Evolutionary conservation across 64 coral and sea anemone genomes (phyloP).

Genomic region (Porites lutea): DNA sequence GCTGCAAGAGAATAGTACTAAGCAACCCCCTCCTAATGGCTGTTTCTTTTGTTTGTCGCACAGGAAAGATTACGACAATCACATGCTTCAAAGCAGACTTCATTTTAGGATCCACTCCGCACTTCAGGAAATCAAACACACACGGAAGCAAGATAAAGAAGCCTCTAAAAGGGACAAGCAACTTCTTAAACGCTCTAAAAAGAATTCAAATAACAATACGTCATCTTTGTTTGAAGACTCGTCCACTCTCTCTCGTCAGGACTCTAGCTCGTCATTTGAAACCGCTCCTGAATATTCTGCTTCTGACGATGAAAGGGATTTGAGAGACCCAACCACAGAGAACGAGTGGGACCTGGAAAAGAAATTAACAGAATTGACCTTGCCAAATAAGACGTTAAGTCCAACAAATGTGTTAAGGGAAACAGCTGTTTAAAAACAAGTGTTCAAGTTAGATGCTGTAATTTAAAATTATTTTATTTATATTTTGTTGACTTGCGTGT

Average conservation of each 20-base stretch:
- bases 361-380: neutral
- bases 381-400: neutral
- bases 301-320: neutral
- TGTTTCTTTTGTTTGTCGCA: constrained; percentile 6
- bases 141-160: constrained; percentile 47
- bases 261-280: constrained; percentile 8
- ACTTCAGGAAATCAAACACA: constrained; percentile 79
- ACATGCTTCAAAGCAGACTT: constrained; percentile 91
- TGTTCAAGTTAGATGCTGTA: no score
- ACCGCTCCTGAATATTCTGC: constrained; percentile 14
- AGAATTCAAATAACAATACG: neutral
- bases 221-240: constrained; percentile 9
- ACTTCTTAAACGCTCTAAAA: constrained; percentile 10
- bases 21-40: neutral
- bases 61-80: constrained; percentile 93
- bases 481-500: neutral
- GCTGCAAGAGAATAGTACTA: no score
- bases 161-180: constrained; percentile 20
- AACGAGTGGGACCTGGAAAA: neutral
- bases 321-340: neutral
- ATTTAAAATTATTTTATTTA: neutral
- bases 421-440: no score
- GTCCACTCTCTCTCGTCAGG: neutral
- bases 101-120: constrained; percentile 92
- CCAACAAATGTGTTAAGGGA: no score